Evolutionary conservation across 1,140 invertebrate genomes (phyloP).

Genomic region (Dysdera silvatica): DNA sequence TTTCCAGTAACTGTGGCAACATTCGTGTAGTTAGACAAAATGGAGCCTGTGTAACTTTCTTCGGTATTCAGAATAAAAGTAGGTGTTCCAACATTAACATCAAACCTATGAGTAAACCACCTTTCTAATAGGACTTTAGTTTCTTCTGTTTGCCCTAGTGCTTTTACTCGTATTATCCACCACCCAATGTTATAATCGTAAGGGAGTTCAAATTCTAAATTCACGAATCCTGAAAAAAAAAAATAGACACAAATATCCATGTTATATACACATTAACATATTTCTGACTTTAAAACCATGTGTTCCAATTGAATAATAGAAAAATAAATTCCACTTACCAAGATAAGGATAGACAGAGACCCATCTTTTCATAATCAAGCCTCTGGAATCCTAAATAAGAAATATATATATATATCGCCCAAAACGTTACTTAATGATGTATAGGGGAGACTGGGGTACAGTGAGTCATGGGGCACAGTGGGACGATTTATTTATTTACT

Average conservation of each 20-base stretch:
- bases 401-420: conserved; percentile 23
- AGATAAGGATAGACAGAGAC: conserved; percentile 46
- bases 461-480: too few species aligned
- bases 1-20: conserved; percentile 32
- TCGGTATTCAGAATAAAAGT: conserved; percentile 29
- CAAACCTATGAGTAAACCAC: conserved; percentile 39
- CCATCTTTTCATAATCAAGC: conserved; percentile 49
- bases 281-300: neutral
- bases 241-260: neutral
- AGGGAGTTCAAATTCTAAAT: conserved; percentile 42
- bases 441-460: too few species aligned
- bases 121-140: conserved; percentile 46
- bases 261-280: neutral
- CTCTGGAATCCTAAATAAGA: conserved; percentile 46
- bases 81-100: conserved; percentile 31
- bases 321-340: conserved; percentile 38
- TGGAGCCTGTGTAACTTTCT: conserved; percentile 29
- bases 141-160: conserved; percentile 46
- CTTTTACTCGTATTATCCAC: conserved; percentile 48
- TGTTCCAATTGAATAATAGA: neutral
- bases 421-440: too few species aligned
- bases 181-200: conserved; percentile 43
- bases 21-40: conserved; percentile 31
- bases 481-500: too few species aligned
- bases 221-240: conserved; percentile 44